A percentile compares a stretch with the other conserved stretches of the same genome.
phyloP scores from a whole-genome alignment of 1,140 invertebrate species.

The Trichomalopsis sarcophagae region DNA sequence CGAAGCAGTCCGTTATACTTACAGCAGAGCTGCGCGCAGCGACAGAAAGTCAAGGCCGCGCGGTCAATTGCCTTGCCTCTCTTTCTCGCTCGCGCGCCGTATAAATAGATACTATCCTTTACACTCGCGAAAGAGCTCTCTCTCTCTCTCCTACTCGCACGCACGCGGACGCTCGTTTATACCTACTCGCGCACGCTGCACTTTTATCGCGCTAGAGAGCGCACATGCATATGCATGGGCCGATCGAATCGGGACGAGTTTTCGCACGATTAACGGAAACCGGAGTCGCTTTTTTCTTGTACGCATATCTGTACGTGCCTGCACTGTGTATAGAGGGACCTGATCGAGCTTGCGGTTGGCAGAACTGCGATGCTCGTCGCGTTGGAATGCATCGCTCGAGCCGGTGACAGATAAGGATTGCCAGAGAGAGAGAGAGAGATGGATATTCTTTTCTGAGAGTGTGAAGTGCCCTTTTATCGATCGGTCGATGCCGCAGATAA shows the following conservation, averaged over 20 bases:
- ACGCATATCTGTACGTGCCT: not conserved
- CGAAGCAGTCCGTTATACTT: constrained; percentile 45
- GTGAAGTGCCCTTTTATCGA: too few relatives aligned
- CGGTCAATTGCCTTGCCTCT: constrained; percentile 66
- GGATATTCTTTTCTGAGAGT: too few relatives aligned
- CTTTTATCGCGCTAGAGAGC: not conserved
- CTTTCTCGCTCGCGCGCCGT: constrained; percentile 52
- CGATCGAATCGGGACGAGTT: not conserved
- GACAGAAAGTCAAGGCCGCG: constrained; percentile 69
- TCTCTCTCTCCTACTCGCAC: not conserved
- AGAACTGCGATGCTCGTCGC: not conserved
- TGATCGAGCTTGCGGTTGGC: not conserved
- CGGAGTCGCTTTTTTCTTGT: not conserved
- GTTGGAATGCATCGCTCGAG: not conserved
- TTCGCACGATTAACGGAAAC: constrained; percentile 36
- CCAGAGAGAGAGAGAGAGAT: not conserved
- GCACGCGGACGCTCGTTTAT: not conserved
- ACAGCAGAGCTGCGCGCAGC: constrained; percentile 47
- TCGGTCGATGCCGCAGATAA: too few relatives aligned
- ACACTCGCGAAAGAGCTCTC: not conserved
- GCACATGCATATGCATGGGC: not conserved
- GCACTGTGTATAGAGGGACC: not conserved
- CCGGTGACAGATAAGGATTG: not conserved
- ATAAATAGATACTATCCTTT: constrained; percentile 64
- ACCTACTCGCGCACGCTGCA: not conserved